Conservation (phyloP, 1,140 invertebrate genomes). For the Bacillus rossius region DNA sequence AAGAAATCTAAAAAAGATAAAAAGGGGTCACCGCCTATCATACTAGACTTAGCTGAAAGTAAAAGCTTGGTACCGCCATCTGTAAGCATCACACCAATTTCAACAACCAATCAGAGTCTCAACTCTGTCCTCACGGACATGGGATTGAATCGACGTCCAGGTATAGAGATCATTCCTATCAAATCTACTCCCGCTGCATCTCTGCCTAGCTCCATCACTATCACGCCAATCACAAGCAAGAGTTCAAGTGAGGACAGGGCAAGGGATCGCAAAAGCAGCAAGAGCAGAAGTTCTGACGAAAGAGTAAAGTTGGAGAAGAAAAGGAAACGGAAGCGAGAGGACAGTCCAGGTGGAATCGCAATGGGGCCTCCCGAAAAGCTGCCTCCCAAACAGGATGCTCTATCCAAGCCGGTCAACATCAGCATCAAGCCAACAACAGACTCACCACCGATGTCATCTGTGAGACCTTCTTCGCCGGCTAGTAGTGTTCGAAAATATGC, state of each 20-base stretch:
- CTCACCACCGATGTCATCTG: constrained; percentile 45
- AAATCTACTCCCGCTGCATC: constrained; percentile 52
- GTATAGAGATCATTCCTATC: constrained; percentile 77
- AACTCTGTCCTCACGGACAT: constrained; percentile 56
- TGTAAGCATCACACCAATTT: constrained; percentile 74
- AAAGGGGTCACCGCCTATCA: constrained; percentile 35
- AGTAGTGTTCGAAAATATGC: constrained; percentile 60
- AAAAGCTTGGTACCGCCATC: constrained; percentile 56
- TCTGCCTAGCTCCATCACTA: constrained; percentile 73
- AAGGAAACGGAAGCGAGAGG: constrained; percentile 62
- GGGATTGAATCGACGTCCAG: constrained; percentile 59
- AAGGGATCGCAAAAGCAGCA: constrained; percentile 39
- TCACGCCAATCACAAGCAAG: constrained; percentile 61
- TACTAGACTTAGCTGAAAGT: constrained; percentile 35
- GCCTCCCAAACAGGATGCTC: constrained; percentile 60
- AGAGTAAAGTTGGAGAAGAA: constrained; percentile 70
- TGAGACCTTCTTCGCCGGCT: constrained; percentile 55
- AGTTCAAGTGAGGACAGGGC: constrained; percentile 51
- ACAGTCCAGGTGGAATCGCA: constrained; percentile 45
- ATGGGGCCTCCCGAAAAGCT: constrained; percentile 83
- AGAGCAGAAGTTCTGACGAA: constrained; percentile 44
- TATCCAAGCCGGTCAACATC: constrained; percentile 65
- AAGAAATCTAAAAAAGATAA: constrained; percentile 42
- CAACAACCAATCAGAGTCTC: constrained; percentile 48
- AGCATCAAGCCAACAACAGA: constrained; percentile 67